phyloP scores from a whole-genome alignment of 2,113 vertebrate genomes.

The Protomyctophum bolini region DNA sequence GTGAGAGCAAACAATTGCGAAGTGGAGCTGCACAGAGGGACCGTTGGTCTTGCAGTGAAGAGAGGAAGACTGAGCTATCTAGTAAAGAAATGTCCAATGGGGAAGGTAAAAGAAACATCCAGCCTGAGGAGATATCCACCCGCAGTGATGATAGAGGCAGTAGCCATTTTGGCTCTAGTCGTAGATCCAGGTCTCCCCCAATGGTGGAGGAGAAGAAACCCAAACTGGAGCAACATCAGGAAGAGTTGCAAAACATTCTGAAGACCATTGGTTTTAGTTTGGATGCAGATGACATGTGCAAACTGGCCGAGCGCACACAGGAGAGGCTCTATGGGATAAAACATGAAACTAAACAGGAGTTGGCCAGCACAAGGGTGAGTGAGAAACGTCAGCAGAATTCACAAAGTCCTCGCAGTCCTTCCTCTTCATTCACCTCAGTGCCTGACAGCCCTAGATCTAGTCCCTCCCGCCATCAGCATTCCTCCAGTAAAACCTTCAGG shows the following conservation, averaged over 20 bases:
- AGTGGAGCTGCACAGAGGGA: neutral
- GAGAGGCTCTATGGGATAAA: constrained; percentile 64
- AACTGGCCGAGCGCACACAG: constrained; percentile 53
- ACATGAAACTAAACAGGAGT: neutral
- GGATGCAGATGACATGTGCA: constrained; percentile 56
- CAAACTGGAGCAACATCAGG: constrained; percentile 5
- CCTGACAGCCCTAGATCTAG: too few species aligned
- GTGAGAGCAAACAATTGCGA: neutral
- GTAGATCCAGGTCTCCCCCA: constrained; percentile 19
- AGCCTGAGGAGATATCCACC: neutral
- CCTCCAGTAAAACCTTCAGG: too few species aligned
- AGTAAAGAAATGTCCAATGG: neutral
- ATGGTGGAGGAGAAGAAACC: neutral
- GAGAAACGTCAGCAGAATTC: neutral
- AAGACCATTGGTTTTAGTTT: constrained; percentile 58
- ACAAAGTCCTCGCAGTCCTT: too few species aligned
- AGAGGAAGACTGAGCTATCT: neutral
- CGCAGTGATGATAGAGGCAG: neutral
- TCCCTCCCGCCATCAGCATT: too few species aligned
- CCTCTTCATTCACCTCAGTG: too few species aligned
- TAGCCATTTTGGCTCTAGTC: neutral
- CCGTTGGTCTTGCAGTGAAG: constrained; percentile 1
- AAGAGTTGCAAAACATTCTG: constrained; percentile 61
- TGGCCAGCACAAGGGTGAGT: neutral
- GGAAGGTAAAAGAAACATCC: neutral